phyloP scores from a whole-genome alignment of 2,888 invertebrate species.

The Lamellibrachia columna region DNA sequence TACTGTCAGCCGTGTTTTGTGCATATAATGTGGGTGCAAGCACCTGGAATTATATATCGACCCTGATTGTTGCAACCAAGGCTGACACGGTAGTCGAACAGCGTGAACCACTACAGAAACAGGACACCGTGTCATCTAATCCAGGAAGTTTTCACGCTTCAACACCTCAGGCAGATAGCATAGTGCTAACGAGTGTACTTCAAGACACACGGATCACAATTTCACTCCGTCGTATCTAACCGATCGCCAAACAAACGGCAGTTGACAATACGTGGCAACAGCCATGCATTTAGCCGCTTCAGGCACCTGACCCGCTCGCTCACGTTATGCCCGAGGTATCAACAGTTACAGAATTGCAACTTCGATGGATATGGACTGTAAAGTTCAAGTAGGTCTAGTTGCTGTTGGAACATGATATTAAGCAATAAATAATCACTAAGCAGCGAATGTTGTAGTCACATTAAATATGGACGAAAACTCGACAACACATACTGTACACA shows the following conservation, averaged over 20 bases:
- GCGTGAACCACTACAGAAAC: background rate
- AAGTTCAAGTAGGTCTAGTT: background rate
- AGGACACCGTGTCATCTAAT: background rate
- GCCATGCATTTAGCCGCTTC: background rate
- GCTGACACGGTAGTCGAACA: background rate
- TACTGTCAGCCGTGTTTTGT: background rate
- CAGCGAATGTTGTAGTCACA: background rate
- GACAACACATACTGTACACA: background rate
- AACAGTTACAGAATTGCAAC: background rate
- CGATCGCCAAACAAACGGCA: background rate
- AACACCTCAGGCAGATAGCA: background rate
- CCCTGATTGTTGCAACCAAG: background rate
- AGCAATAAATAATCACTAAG: slow-evolving; percentile 3
- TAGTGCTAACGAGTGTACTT: background rate
- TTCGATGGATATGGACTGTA: background rate
- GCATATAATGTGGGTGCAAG: background rate
- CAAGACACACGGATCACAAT: background rate
- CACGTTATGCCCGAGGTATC: background rate
- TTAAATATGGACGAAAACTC: background rate
- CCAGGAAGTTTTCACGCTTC: background rate
- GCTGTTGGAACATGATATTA: background rate
- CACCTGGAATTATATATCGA: background rate
- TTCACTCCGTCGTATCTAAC: background rate
- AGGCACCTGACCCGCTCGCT: background rate
- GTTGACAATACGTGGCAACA: background rate